A percentile compares a stretch with the other conserved stretches of the same genome.
These are phyloP conservation scores for Dipodomys stephensi DNA, from an alignment of 2,113 vertebrate species.

Conservation along the genomic window DNA sequence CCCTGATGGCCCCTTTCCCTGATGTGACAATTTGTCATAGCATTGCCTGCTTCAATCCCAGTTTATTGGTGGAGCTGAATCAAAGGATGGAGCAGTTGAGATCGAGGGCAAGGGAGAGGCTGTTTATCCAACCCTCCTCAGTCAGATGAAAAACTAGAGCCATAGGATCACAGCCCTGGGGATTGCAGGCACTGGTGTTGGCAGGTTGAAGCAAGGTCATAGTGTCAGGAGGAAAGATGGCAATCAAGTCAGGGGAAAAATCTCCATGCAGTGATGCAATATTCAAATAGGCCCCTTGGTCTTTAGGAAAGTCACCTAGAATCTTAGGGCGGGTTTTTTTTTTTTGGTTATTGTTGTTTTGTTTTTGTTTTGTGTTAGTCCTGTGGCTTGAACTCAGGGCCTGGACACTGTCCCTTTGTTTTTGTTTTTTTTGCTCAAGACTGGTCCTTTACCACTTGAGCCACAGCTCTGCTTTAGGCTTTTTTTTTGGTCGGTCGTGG, in stretches of 20 bases:
- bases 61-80: not conserved
- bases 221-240: not conserved
- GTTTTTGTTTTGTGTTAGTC: too few relatives aligned
- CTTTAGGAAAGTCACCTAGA: not conserved
- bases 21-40: not conserved
- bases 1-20: not conserved
- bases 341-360: too few relatives aligned
- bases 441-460: too few relatives aligned
- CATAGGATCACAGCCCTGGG: not conserved
- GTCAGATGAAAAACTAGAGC: not conserved
- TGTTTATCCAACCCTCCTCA: not conserved
- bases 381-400: too few relatives aligned
- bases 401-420: too few relatives aligned
- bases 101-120: not conserved
- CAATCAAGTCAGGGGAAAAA: not conserved
- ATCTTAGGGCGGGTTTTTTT: not conserved
- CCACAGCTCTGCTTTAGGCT: too few relatives aligned
- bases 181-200: not conserved
- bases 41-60: accelerated
- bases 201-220: not conserved
- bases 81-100: not conserved
- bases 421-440: too few relatives aligned
- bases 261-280: not conserved
- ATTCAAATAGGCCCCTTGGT: not conserved
- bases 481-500: too few relatives aligned